Evolutionary conservation across 2,888 invertebrate genomes (phyloP), one percentile per base, ranked within the genome.

Genomic region (Pseudolycoriella hygida): DNA sequence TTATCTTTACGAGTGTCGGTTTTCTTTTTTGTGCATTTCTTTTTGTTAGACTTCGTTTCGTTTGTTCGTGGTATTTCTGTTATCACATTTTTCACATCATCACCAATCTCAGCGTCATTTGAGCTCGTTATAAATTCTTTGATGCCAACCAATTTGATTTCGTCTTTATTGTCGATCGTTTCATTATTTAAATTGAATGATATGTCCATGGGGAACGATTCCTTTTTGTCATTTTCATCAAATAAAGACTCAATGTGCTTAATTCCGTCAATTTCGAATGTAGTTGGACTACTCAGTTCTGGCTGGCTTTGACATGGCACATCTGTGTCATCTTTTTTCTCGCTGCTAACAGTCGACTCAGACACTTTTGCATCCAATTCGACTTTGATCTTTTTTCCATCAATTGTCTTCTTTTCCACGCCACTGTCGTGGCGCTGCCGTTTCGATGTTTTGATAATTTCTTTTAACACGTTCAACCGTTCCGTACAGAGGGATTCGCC

Each of bases 391-490:
- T 76, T 62, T 60, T 72, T 55, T 55, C 63, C 58, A 51, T 72
- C 72, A 0, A 64, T 62, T 46, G 62, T 66, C 34, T 59, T 57
- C 59, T 55, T 74, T 40, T 78, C 69, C 49, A 66, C 61, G 0
- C 68, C 60, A 62, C 79, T 70, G 60, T 78, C 72, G 57, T 77
- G 70, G 44, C 76, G 61, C 53, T 74, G 61, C 40, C 76, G 67
- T 50, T 65, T 64, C 42, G 15, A 52, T 50, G 44, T 54, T 53
- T 48, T 56, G 52, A 46, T 52, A 51, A 48, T 47, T 52, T 44
- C 56, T 44, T 49, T 47, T 17, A 46, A 14, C 11, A 40, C 34
- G 1, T 53, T 48, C 2, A 51, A 50, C 17, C 57, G 55, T 2
- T 60, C 57, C 38, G 66, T 56, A 48, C 52, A 57, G 3, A 66